Conservation (phyloP, 2,888 invertebrate species). For the Hypomecis atomaria region DNA sequence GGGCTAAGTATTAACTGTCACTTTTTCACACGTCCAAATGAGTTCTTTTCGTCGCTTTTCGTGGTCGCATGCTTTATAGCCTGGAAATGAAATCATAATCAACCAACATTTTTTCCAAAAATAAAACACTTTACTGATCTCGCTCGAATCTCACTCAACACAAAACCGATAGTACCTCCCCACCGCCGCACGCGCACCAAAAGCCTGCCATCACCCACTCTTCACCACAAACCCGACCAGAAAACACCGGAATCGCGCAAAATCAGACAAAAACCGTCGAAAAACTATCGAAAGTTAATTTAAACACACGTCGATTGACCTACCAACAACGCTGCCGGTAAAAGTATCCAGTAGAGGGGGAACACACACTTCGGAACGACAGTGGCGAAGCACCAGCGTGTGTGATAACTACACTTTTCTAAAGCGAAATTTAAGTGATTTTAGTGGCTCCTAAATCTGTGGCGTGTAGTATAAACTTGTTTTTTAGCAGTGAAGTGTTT, state of each 20-base stretch:
- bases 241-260: constrained; percentile 44
- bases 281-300: constrained; percentile 47
- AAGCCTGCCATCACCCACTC: constrained; percentile 58
- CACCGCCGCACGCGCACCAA: constrained; percentile 46
- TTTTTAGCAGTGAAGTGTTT: constrained; percentile 30
- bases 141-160: constrained; percentile 41
- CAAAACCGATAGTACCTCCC: constrained; percentile 46
- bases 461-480: constrained; percentile 1
- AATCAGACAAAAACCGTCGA: constrained; percentile 43
- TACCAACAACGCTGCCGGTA: constrained; percentile 36
- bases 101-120: background rate
- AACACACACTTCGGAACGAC: constrained; percentile 49
- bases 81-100: no score
- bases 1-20: no score
- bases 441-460: constrained; percentile 8
- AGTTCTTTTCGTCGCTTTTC: no score
- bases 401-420: constrained; percentile 22
- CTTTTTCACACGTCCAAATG: no score
- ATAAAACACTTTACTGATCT: constrained; percentile 24
- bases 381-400: constrained; percentile 48
- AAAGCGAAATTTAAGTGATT: constrained; percentile 16
- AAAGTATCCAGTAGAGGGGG: constrained; percentile 47
- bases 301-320: constrained; percentile 40
- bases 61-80: no score
- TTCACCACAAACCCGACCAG: constrained; percentile 57